A percentile compares a stretch with the other conserved stretches of the same genome.
Evolutionary conservation across 2,888 invertebrate species (phyloP).

Genomic region (Trichogramma dendrolimi): DNA sequence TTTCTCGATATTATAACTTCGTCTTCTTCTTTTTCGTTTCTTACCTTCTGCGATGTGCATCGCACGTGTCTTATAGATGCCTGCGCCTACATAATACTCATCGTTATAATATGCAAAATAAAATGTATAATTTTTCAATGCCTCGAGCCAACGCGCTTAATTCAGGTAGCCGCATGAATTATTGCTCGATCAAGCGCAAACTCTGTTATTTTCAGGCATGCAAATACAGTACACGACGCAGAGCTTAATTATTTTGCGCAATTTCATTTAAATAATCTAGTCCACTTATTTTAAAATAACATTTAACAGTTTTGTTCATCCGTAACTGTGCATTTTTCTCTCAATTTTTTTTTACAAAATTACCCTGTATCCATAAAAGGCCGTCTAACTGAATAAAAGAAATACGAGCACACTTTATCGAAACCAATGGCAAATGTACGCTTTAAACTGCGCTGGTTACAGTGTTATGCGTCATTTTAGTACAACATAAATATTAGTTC

Average conservation of each 20-base stretch:
- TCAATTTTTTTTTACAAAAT: background rate
- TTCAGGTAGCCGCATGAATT: constrained; percentile 11
- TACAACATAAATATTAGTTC: too few relatives aligned
- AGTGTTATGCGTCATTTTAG: too few relatives aligned
- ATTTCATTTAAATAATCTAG: background rate
- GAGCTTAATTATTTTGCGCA: background rate
- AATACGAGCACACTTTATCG: too few relatives aligned
- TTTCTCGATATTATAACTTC: too few relatives aligned
- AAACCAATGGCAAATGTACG: too few relatives aligned
- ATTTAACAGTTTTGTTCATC: background rate
- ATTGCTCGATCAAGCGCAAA: constrained; percentile 26
- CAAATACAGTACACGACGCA: background rate
- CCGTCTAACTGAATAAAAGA: too few relatives aligned
- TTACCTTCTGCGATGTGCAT: too few relatives aligned
- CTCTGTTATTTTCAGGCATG: constrained; percentile 11
- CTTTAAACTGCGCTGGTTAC: too few relatives aligned
- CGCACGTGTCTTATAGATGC: background rate
- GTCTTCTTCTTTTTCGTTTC: constrained; percentile 2
- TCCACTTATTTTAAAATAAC: background rate
- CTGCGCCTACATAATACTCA: background rate
- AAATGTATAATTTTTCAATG: constrained; percentile 16
- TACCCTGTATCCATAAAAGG: background rate
- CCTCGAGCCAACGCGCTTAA: constrained; percentile 1
- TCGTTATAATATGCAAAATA: background rate
- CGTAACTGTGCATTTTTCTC: background rate